Evolutionary conservation across 2,113 vertebrate species (phyloP).

Genomic region (Otus sunia): DNA sequence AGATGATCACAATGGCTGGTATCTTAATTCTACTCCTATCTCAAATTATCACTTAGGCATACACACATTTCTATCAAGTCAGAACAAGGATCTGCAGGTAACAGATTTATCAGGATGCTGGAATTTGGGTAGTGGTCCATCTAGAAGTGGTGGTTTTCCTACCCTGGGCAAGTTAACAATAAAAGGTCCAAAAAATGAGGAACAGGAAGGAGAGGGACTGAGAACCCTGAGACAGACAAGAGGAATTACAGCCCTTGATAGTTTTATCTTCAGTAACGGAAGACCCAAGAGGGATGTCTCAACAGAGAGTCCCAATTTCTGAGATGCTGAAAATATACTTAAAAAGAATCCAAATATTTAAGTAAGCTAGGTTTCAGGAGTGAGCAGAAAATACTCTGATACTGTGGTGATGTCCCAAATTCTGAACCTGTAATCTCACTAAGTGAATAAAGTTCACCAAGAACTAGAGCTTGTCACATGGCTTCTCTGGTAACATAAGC

Average conservation of each 20-base stretch:
- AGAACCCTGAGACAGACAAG: not conserved
- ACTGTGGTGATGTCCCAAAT: not conserved
- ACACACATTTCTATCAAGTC: not conserved
- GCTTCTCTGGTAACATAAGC: not conserved
- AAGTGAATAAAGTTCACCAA: not conserved
- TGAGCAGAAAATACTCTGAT: not conserved
- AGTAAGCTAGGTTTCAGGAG: not conserved
- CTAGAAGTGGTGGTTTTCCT: not conserved
- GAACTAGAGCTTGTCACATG: not conserved
- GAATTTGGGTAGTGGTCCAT: not conserved
- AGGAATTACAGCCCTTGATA: not conserved
- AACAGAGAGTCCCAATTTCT: not conserved
- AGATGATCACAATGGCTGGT: not conserved
- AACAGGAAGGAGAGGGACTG: not conserved
- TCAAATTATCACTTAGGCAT: not conserved
- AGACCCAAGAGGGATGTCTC: not conserved
- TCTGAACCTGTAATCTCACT: not conserved
- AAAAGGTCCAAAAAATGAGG: not conserved
- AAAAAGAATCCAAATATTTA: not conserved
- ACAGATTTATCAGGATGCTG: not conserved
- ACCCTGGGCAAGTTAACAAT: not conserved
- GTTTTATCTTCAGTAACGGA: not conserved
- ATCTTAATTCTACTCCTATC: not conserved
- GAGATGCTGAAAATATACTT: not conserved
- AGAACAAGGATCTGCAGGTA: not conserved